These are phyloP conservation scores for Nysson spinosus DNA, from an alignment of 2,888 invertebrate species.

Conservation along the genomic window DNA sequence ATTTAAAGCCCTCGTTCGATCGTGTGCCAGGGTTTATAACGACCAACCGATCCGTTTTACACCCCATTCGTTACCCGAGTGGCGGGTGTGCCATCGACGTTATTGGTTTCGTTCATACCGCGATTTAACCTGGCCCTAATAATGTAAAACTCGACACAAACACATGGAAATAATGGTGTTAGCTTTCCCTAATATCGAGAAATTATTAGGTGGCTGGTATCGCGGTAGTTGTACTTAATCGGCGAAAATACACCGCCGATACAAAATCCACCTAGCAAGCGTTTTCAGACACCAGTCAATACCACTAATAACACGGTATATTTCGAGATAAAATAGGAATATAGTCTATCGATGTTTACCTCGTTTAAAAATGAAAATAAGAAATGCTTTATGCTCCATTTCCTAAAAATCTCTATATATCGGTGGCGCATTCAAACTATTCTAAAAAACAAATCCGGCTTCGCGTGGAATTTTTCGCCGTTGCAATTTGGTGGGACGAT, in stretches of 20 bases:
- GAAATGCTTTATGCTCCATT: too few species aligned
- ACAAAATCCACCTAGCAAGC: slow-evolving; percentile 5
- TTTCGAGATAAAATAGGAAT: too few species aligned
- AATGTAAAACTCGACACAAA: slow-evolving; percentile 4
- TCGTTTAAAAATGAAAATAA: too few species aligned
- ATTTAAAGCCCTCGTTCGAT: slow-evolving; percentile 12
- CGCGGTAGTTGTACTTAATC: slow-evolving; percentile 9
- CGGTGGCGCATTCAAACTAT: too few species aligned
- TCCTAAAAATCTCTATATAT: too few species aligned
- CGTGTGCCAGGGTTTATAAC: slow-evolving; percentile 20
- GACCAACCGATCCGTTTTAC: slow-evolving; percentile 19
- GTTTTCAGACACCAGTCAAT: slow-evolving; percentile 9
- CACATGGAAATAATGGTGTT: background rate
- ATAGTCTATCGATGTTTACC: too few species aligned
- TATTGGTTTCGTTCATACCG: slow-evolving; percentile 16
- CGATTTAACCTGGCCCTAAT: slow-evolving; percentile 14
- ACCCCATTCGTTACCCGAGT: slow-evolving; percentile 36
- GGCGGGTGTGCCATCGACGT: too few species aligned
- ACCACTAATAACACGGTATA: too few species aligned
- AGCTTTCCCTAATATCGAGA: too few species aligned
- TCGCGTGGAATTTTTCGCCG: background rate
- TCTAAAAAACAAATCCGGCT: background rate
- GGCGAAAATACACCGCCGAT: slow-evolving; percentile 17
- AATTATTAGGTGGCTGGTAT: background rate
- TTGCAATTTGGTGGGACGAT: slow-evolving; percentile 18